Conservation (phyloP, 92 coral and sea anemone species). For the Umimayanthus chanpuru region DNA sequence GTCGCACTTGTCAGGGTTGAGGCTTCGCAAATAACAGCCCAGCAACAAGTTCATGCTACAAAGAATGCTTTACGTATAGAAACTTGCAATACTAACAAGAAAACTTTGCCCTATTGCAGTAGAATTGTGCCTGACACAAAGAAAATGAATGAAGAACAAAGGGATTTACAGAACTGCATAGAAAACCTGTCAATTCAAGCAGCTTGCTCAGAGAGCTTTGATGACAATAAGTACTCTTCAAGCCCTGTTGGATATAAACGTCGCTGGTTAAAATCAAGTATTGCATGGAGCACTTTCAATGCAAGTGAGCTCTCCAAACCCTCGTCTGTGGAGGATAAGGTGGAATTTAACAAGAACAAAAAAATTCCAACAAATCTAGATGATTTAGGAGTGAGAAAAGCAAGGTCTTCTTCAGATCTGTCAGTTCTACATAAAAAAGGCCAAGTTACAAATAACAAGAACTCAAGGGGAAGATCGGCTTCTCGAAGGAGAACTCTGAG, state of each 20-base stretch:
- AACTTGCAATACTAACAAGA: constrained; percentile 46
- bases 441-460: constrained; percentile 4
- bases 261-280: constrained; percentile 89
- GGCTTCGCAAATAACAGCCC: constrained; percentile 55
- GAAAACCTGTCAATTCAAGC: constrained; percentile 61
- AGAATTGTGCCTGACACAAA: constrained; percentile 36
- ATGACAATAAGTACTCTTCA: constrained; percentile 44
- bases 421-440: not conserved
- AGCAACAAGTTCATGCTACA: constrained; percentile 63
- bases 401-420: constrained; percentile 56
- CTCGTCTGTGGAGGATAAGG: constrained; percentile 53
- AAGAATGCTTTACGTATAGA: constrained; percentile 47
- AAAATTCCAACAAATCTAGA: not conserved
- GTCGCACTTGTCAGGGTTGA: constrained; percentile 64
- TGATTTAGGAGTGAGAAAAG: constrained; percentile 43
- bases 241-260: constrained; percentile 73
- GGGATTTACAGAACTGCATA: constrained; percentile 26
- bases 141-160: constrained; percentile 16
- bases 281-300: constrained; percentile 86
- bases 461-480: not conserved
- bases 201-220: constrained; percentile 44
- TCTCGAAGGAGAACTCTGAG: constrained; percentile 17
- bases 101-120: constrained; percentile 12
- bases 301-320: constrained; percentile 86
- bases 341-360: constrained; percentile 33